Conservation (phyloP, 2,888 invertebrate genomes). For the Pomacea canaliculata region DNA sequence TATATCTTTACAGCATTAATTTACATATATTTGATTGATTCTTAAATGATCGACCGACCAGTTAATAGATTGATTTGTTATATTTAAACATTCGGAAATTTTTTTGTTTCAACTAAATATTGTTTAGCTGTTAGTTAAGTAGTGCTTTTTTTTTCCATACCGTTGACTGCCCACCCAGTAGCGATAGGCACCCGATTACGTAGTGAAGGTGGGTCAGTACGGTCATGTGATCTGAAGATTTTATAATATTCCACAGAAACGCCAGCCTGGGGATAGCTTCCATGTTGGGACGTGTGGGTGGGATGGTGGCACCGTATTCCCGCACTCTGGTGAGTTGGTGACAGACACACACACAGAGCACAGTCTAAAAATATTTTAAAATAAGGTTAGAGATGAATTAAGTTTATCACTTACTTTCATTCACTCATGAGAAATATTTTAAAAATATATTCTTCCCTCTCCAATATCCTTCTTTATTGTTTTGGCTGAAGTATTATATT, state of each 20-base stretch:
- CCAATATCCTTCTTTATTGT: background rate
- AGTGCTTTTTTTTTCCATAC: no score
- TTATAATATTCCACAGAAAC: conserved; percentile 38
- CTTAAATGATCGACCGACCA: no score
- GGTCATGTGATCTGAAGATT: no score
- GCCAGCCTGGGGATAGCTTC: conserved; percentile 56
- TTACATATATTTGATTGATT: background rate
- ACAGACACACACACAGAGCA: background rate
- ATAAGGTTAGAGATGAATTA: background rate
- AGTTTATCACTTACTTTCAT: no score
- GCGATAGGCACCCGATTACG: no score
- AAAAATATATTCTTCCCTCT: background rate
- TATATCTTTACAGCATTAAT: background rate
- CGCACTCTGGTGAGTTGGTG: conserved; percentile 11
- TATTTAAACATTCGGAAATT: no score
- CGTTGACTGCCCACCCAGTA: no score
- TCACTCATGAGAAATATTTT: background rate
- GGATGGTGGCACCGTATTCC: conserved; percentile 51
- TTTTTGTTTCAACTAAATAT: no score
- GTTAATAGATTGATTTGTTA: no score
- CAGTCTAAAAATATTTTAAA: background rate
- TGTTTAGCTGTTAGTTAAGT: no score
- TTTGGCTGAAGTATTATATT: background rate
- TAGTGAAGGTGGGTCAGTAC: no score
- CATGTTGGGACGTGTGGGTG: conserved; percentile 53